A percentile compares a stretch with the other conserved stretches of the same genome.
Evolutionary conservation across 2,113 vertebrate genomes (phyloP).

Genomic region (Acanthochromis polyacanthus): DNA sequence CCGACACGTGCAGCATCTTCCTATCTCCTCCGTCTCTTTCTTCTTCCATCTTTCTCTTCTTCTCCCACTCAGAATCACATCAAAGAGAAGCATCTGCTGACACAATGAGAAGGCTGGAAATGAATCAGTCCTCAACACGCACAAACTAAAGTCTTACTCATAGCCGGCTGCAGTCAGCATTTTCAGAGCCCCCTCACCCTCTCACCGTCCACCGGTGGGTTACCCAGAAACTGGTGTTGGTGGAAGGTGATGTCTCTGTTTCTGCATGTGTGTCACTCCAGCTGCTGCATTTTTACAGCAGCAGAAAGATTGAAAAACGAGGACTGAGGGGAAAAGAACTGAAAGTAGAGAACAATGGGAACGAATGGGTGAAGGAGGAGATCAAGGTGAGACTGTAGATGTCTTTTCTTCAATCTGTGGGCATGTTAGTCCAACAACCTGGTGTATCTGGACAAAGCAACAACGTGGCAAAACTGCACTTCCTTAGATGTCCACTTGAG

Average conservation of each 20-base stretch:
- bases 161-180: constrained; percentile 46
- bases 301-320: too few species aligned
- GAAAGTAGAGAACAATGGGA: not conserved
- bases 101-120: constrained; percentile 57
- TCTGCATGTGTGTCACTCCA: not conserved
- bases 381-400: too few species aligned
- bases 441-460: not conserved
- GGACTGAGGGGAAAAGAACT: not conserved
- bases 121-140: constrained; percentile 43
- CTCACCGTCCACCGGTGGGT: constrained; percentile 31
- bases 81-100: constrained; percentile 62
- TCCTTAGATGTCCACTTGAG: too few species aligned
- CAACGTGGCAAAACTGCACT: too few species aligned
- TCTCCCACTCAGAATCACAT: constrained; percentile 56
- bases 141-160: constrained; percentile 48
- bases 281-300: constrained; percentile 11
- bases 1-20: constrained; percentile 3
- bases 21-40: constrained; percentile 9
- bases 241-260: constrained; percentile 1
- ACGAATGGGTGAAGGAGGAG: too few species aligned
- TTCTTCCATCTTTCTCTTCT: not conserved
- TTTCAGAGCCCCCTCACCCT: constrained; percentile 24
- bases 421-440: not conserved
- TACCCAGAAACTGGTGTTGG: not conserved
- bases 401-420: too few species aligned